These are phyloP conservation scores for Rotaria magnacalcarata DNA, from an alignment of 2,888 invertebrate genomes.

Conservation along the genomic window DNA sequence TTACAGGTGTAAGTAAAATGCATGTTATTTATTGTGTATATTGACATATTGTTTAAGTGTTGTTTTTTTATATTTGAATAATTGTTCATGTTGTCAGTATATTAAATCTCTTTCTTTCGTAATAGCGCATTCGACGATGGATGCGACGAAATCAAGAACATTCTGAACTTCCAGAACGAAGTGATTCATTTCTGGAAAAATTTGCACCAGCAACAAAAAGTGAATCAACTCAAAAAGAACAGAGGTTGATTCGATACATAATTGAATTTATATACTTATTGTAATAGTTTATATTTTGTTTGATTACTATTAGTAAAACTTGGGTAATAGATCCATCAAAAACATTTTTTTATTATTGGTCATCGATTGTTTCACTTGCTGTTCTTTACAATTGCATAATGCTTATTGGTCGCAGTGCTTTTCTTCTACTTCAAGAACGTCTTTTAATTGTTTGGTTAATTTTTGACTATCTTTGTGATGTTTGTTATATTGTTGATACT, in stretches of 20 bases:
- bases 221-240: not conserved
- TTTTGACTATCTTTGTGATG: slow-evolving; percentile 80
- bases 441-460: slow-evolving; percentile 73
- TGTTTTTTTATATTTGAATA: not conserved
- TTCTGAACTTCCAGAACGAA: not conserved
- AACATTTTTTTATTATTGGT: slow-evolving; percentile 81
- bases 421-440: slow-evolving; percentile 80
- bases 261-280: no score
- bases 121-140: not conserved
- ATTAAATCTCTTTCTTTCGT: not conserved
- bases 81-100: not conserved
- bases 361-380: slow-evolving; percentile 77
- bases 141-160: not conserved
- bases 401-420: slow-evolving; percentile 81
- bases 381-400: slow-evolving; percentile 85
- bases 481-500: slow-evolving; percentile 79
- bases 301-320: slow-evolving; percentile 49
- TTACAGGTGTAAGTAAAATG: not conserved
- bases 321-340: slow-evolving; percentile 71
- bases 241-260: not conserved
- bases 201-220: not conserved
- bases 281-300: no score
- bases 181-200: slow-evolving; percentile 19
- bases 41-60: not conserved
- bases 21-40: not conserved